Evolutionary conservation across 2,797 vertebrate species (phyloP), one percentile per base, ranked within the genome.

Genomic region (Moxostoma hubbsi): DNA sequence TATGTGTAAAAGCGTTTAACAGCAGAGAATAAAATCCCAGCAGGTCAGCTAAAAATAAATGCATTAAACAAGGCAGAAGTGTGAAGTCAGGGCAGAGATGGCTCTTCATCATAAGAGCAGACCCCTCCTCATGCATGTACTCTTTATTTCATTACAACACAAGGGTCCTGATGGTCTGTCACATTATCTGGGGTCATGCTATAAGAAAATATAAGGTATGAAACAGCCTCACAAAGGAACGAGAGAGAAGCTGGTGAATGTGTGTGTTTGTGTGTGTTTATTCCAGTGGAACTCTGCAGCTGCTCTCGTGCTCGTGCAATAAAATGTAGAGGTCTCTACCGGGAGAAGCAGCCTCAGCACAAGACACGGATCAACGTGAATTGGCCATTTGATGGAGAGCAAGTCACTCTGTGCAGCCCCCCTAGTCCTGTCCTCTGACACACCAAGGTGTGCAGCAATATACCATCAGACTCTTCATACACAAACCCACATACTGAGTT

Each of bases 31-130:
- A 75, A 86, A 83, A 80, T 62, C 74, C 81, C 79, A 79, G 81
- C 66, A 77, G 74, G 67, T 9, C 55, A 69, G 82, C 77, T 84
- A 86, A 84, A 86, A 86, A 86, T 84, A 86, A 81, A 81, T 81
- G 54, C 53, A 75, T 82, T 59, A 81, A 86, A 82, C 71, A 85
- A 81, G 71, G 71, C 77, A 80, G 47, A 81, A 83, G 77, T 81
- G 75, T 57, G 51, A 82, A 84, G 74, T 74, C 18, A 51, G 53
- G 68, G 64, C 61, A 77, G 36, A 85, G 70, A 80, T 66, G 75
- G 63, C 65, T 64, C 62, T 74, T 24, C 24, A 24, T 24, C 1
- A 24, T 74, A 64, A 70, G 66, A 53, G 53, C 16, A 24, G 15
- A 15, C 4, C 16, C 63, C 1, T 77, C 36, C 57, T 62, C 10